Evolutionary conservation across 2,888 invertebrate genomes (phyloP), one percentile per base, ranked within the genome.

Genomic region (Adelognathus sp.): DNA sequence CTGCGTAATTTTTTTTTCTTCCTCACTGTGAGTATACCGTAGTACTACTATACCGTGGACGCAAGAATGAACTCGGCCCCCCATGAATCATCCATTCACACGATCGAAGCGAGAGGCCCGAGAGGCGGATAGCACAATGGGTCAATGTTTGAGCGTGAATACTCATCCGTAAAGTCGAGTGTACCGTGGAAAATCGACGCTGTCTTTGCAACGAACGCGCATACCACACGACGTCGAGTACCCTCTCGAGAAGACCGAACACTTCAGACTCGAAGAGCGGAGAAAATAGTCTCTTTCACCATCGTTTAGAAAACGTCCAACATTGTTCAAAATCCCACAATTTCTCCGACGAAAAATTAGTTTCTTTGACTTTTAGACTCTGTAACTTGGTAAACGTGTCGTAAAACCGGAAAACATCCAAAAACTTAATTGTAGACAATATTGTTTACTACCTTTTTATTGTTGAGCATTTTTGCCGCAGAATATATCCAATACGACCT

Each of bases 71-170:
- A 79, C 82, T 85, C 80, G 75, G 82, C 76, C 63, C 39, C 76
- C 75, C 82, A 84, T 88, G 86, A 87, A 86, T 88, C 88, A 86
- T 86, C 85, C 81, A 85, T 87, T 86, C 83, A 83, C 41, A 74
- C 78, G 44, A n/a, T n/a, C n/a, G n/a, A n/a, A n/a, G n/a, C n/a
- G n/a, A n/a, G n/a, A n/a, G n/a, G n/a, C n/a, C n/a, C 64, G 71
- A 29, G 41, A 66, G 67, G 70, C 67, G 39, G 33, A 61, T 60
- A 50, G 76, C 56, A 86, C 87, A 86, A 87, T 87, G 86, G 83
- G 84, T 82, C 84, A 83, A 85, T 86, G 85, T 87, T 87, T 82
- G 87, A 83, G 50, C 39, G 54, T 63, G 39, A 79, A 83, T 81
- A 81, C 83, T 84, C 84, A 82, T 82, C 78, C 81, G 67, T 76